Percentiles rank a stretch among this genome's conserved stretches.
These are phyloP conservation scores for Amblyjoppa proteus DNA, from an alignment of 2,888 invertebrate genomes.

Conservation along the genomic window DNA sequence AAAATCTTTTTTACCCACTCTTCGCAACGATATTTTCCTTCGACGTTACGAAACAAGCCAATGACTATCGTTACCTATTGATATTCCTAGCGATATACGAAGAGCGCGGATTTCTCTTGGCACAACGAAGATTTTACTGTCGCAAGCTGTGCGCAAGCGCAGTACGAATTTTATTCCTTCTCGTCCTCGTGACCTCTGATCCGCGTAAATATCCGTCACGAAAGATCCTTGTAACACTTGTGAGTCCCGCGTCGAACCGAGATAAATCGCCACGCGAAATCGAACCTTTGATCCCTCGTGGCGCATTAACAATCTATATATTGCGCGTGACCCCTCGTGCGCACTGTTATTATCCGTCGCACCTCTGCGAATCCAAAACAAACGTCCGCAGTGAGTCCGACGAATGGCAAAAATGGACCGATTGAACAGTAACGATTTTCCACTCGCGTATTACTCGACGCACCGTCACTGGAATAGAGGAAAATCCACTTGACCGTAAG, in stretches of 20 bases:
- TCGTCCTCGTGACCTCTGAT: slow-evolving; percentile 8
- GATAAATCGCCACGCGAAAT: slow-evolving; percentile 10
- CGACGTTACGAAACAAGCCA: not conserved
- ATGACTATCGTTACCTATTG: not conserved
- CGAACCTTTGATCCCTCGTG: slow-evolving; percentile 18
- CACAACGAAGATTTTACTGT: not conserved
- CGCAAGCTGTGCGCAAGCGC: not conserved
- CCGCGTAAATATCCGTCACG: slow-evolving; percentile 40
- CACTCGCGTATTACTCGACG: slow-evolving; percentile 4
- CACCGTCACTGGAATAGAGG: slow-evolving; percentile 7
- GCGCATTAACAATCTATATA: slow-evolving; percentile 1
- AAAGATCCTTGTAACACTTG: slow-evolving; percentile 79
- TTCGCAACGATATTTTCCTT: not conserved
- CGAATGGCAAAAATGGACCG: not conserved
- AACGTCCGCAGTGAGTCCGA: not conserved
- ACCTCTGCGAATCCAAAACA: not conserved
- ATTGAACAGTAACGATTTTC: not conserved
- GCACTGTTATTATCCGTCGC: not conserved
- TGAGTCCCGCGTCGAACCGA: not conserved
- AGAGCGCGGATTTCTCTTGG: not conserved
- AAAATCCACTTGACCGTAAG: slow-evolving; percentile 31
- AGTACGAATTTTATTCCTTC: not conserved
- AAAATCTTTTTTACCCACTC: not conserved
- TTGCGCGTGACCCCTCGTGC: not conserved
- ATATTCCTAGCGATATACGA: not conserved